Evolutionary conservation across 2,888 invertebrate species (phyloP), one percentile per base, ranked within the genome.

Genomic region (Microctonus aethiopoides): DNA sequence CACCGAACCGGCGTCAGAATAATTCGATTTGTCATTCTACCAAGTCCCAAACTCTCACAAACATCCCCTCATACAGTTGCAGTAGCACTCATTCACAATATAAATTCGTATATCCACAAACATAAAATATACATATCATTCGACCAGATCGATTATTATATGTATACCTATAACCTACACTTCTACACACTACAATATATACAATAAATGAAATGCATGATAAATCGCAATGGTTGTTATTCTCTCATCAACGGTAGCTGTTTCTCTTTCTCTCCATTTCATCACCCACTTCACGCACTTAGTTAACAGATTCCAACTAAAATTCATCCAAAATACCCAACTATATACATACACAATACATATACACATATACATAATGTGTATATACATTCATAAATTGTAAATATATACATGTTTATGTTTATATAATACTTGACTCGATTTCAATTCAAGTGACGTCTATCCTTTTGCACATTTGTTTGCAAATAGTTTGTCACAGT

Each of bases 381-480:
- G n/a, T 11, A 39, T n/a, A 39, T 11, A 39, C 4, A n/a, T 39
- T 5, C 13, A 39, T 26, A 41, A n/a, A 26, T 36, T 61, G 24
- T 11, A 61, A 13, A 29, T 32, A n/a, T n/a, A 16, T 32, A 32
- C 16, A n/a, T 32, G 57, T 26, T 41, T 39, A 39, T 26, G n/a
- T 10, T 61, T 13, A 36, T 26, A 22, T 52, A 54, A 59, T 34
- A 67, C 61, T 65, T 34, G 32, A 62, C 61, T 56, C 52, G 39
- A 39, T 52, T 34, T 26, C 39, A 60, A 29, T 68, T 54, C 29
- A 57, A 70, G 67, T 63, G 66, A 46, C 56, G 52, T 64, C 26
- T 59, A 68, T 66, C 68, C 70, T 72, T 75, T 72, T 56, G 61
- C 65, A 51, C 67, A 63, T 63, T 54, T 62, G 65, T 71, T 71